A percentile compares a stretch with the other conserved stretches of the same genome.
These are phyloP conservation scores for Allophyes oxyacanthae DNA, from an alignment of 2,888 invertebrate genomes.

Conservation along the genomic window DNA sequence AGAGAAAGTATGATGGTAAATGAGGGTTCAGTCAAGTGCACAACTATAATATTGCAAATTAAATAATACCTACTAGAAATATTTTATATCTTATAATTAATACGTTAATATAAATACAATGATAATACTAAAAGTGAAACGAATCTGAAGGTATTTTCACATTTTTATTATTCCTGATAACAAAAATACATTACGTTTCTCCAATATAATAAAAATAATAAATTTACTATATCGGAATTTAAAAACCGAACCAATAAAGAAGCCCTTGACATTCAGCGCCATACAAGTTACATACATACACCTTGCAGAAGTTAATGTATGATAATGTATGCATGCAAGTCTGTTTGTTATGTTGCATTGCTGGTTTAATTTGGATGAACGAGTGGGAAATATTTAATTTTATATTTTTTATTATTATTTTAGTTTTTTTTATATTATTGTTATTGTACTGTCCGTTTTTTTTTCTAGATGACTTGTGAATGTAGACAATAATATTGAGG, in stretches of 20 bases:
- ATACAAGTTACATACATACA: background rate
- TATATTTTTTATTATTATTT: too few relatives aligned
- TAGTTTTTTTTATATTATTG: background rate
- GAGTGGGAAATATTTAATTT: background rate
- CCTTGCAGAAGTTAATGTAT: slow-evolving; percentile 8
- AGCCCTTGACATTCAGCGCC: slow-evolving; percentile 39
- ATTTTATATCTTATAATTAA: too few relatives aligned
- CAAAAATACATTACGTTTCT: slow-evolving; percentile 11
- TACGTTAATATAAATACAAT: too few relatives aligned
- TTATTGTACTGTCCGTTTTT: background rate
- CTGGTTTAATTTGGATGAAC: slow-evolving; percentile 23
- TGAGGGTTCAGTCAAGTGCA: too few relatives aligned
- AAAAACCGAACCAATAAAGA: slow-evolving; percentile 9
- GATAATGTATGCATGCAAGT: slow-evolving; percentile 20
- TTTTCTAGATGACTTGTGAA: too few relatives aligned
- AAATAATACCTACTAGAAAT: too few relatives aligned
- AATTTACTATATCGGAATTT: slow-evolving; percentile 6
- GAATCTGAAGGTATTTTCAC: slow-evolving; percentile 25
- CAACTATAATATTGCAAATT: too few relatives aligned
- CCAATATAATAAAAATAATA: background rate
- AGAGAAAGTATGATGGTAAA: too few relatives aligned
- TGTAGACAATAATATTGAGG: too few relatives aligned
- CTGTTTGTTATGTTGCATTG: slow-evolving; percentile 7
- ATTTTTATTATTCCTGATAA: slow-evolving; percentile 4
- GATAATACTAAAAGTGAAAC: background rate